Evolutionary conservation across 2,113 vertebrate species (phyloP).

Genomic region (Genyomyrus donnyi): DNA sequence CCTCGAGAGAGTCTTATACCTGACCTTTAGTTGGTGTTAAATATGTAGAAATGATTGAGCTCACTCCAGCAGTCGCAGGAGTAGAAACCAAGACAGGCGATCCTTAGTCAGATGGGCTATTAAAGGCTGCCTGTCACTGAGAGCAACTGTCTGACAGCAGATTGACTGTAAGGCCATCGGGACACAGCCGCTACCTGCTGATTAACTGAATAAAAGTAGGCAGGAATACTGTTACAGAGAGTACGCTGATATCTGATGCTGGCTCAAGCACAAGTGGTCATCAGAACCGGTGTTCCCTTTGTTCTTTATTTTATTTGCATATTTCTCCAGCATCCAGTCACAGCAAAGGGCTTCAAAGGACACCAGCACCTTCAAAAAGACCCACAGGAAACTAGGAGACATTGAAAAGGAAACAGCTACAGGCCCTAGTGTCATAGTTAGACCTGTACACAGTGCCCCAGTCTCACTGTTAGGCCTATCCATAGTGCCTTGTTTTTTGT

Average conservation of each 20-base stretch:
- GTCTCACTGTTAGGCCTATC: neutral
- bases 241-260: neutral
- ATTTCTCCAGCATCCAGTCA: neutral
- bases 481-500: neutral
- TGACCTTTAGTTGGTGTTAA: neutral
- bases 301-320: neutral
- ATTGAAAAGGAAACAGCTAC: neutral
- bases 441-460: neutral
- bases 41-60: neutral
- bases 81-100: neutral
- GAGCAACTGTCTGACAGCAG: neutral
- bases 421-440: neutral
- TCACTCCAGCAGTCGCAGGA: neutral
- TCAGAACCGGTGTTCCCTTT: neutral
- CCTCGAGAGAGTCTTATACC: neutral
- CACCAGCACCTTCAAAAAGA: neutral
- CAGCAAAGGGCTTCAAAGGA: neutral
- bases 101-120: neutral
- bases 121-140: neutral
- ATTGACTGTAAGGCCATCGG: neutral
- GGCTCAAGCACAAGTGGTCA: neutral
- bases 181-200: neutral
- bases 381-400: neutral
- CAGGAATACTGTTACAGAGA: neutral
- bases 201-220: neutral